These are phyloP conservation scores for Gymnothorax reevesii DNA, from an alignment of 2,797 vertebrate genomes.

Conservation along the genomic window DNA sequence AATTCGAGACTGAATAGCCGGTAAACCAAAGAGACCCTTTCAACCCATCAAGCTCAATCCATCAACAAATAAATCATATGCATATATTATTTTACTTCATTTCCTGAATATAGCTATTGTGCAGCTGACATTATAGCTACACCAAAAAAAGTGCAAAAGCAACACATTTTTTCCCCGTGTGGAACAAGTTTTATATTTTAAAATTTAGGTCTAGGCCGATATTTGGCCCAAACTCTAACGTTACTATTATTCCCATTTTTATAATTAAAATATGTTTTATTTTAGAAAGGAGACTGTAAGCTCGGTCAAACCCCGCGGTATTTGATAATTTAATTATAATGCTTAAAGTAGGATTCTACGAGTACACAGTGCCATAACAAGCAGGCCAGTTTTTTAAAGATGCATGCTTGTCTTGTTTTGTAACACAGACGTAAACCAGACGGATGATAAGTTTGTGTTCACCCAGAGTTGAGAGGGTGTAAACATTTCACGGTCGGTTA, in stretches of 20 bases:
- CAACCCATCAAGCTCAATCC: conserved; percentile 59
- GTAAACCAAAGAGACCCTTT: conserved; percentile 52
- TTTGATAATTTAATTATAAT: not conserved
- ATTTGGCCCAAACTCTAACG: not conserved
- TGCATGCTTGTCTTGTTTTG: not conserved
- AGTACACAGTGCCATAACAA: not conserved
- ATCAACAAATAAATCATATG: conserved; percentile 69
- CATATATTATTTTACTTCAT: conserved; percentile 43
- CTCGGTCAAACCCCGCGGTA: not conserved
- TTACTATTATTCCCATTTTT: not conserved
- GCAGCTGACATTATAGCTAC: conserved; percentile 49
- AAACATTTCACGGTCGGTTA: not conserved
- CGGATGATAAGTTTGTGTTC: not conserved
- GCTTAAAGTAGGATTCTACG: not conserved
- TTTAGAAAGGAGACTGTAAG: not conserved
- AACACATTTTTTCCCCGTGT: conserved; percentile 47
- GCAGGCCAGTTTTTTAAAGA: not conserved
- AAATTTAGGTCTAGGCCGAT: not conserved
- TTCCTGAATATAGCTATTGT: conserved; percentile 46
- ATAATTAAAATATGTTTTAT: not conserved
- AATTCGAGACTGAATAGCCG: conserved; percentile 67
- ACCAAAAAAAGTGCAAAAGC: conserved; percentile 55
- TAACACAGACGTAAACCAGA: not conserved
- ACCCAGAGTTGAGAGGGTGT: not conserved
- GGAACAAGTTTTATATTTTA: conserved; percentile 26